A percentile compares a stretch with the other conserved stretches of the same genome.
Evolutionary conservation across 2,797 vertebrate species (phyloP).

Genomic region (Danio aesculapii): DNA sequence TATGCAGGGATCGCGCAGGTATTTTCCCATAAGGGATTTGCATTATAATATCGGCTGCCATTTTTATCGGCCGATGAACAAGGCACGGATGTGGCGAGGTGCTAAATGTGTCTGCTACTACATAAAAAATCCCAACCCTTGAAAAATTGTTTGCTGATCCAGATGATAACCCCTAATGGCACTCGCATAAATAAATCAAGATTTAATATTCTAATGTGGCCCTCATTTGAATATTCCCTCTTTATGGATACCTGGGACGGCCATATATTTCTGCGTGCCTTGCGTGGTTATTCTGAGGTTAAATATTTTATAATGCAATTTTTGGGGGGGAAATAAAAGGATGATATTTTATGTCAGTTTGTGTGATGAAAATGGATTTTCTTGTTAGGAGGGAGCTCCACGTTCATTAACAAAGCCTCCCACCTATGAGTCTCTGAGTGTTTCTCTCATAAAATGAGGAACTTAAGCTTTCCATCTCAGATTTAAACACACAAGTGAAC

Average conservation of each 20-base stretch:
- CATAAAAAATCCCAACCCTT: conserved; percentile 56
- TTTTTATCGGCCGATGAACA: conserved; percentile 51
- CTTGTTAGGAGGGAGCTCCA: background rate
- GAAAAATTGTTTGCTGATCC: conserved; percentile 66
- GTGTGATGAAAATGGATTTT: background rate
- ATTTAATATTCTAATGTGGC: conserved; percentile 64
- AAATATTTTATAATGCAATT: conserved; percentile 28
- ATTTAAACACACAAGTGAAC: background rate
- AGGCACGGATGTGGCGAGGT: conserved; percentile 39
- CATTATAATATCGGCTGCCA: conserved; percentile 56
- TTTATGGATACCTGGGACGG: conserved; percentile 52
- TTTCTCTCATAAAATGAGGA: background rate
- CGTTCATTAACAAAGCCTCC: background rate
- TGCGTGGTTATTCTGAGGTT: conserved; percentile 10
- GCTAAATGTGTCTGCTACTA: conserved; percentile 53
- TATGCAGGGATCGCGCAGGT: conserved; percentile 39
- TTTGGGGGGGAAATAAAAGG: conserved; percentile 6
- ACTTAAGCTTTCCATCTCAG: background rate
- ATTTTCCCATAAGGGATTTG: conserved; percentile 56
- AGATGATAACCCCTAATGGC: conserved; percentile 64
- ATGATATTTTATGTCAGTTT: background rate
- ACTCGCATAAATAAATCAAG: conserved; percentile 63
- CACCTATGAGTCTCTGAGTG: background rate
- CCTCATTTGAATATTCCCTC: conserved; percentile 57
- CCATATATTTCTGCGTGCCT: conserved; percentile 47